These are phyloP conservation scores for Dolichomitus sp. DNA, from an alignment of 2,888 invertebrate genomes.

Conservation along the genomic window DNA sequence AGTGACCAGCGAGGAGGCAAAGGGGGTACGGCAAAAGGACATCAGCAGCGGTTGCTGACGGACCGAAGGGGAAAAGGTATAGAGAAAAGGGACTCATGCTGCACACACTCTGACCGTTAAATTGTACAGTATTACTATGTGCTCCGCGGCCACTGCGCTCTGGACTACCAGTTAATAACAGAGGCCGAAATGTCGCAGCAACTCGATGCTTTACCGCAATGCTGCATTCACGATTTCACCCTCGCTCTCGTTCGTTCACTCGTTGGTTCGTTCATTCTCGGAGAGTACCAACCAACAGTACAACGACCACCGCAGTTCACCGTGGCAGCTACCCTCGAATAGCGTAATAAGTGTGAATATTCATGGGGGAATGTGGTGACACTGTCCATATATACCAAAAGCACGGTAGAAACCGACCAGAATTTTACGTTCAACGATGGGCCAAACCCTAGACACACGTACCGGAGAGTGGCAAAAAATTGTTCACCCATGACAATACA, in stretches of 20 bases:
- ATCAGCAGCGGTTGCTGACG: slow-evolving; percentile 23
- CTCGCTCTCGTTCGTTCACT: slow-evolving; percentile 50
- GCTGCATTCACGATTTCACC: slow-evolving; percentile 69
- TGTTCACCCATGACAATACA: background rate
- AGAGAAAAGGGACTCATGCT: slow-evolving; percentile 48
- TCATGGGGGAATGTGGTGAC: slow-evolving; percentile 51
- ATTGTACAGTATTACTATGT: slow-evolving; percentile 50
- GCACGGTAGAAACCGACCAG: slow-evolving; percentile 26
- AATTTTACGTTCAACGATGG: slow-evolving; percentile 29
- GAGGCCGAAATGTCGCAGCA: slow-evolving; percentile 70
- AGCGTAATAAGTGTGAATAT: slow-evolving; percentile 64
- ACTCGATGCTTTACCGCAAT: slow-evolving; percentile 72
- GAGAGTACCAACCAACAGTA: slow-evolving; percentile 33
- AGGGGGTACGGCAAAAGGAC: slow-evolving; percentile 19
- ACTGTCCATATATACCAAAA: slow-evolving; percentile 18
- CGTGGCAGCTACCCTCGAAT: slow-evolving; percentile 37
- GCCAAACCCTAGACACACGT: slow-evolving; percentile 9
- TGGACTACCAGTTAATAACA: slow-evolving; percentile 68
- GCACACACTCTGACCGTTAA: slow-evolving; percentile 43
- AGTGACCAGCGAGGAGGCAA: slow-evolving; percentile 3
- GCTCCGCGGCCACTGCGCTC: slow-evolving; percentile 41
- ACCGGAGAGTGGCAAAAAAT: background rate
- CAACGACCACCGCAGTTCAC: slow-evolving; percentile 41
- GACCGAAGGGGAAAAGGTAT: slow-evolving; percentile 38
- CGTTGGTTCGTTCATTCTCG: slow-evolving; percentile 35